Evolutionary conservation across 2,797 vertebrate species (phyloP), one percentile per base, ranked within the genome.

Genomic region (Salarias fasciatus): DNA sequence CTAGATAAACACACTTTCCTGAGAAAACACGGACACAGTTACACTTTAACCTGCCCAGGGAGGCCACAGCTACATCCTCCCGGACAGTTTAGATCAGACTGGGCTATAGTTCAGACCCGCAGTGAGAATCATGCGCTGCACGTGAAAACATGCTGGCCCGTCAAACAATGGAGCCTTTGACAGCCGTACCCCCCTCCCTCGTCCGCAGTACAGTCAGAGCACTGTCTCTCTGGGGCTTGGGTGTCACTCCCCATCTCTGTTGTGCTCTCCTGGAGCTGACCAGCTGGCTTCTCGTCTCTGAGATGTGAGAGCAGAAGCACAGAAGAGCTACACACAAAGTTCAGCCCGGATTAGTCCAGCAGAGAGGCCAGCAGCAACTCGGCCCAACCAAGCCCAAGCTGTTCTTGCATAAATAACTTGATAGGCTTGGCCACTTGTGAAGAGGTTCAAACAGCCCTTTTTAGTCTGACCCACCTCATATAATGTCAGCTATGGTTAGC

Each of bases 1-100:
- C 88, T 88, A 93, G 86, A 92, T 91, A 90, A 94, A 93, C 90
- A 93, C 86, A 84, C 89, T 92, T 91, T 73, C 86, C 90, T 91
- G 88, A 91, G 89, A 93, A 93, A 93, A 93, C 91, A 93, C 57
- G 76, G 85, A 88, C 86, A 87, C 65, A 47, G 90, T 93, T 92
- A 92, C 86, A 91, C 86, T 93, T 92, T 93, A 93, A 93, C 91
- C 86, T 84, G 85, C 82, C 31, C 46, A 31, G 72, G 81, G 80
- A 90, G 85, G 83, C 84, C 79, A 63, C 70, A 42, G 80, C 83
- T 75, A 75, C 84, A 86, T 84, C 86, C 80, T 80, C 71, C 81
- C 8, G 83, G 82, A 78, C 84, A 80, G 80, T 82, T 81, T 67
- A 70, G 88, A 82, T 88, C 82, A 75, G 77, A 69, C 74, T 56